phyloP scores from a whole-genome alignment of 2,797 vertebrate genomes.

The Acipenser ruthenus region DNA sequence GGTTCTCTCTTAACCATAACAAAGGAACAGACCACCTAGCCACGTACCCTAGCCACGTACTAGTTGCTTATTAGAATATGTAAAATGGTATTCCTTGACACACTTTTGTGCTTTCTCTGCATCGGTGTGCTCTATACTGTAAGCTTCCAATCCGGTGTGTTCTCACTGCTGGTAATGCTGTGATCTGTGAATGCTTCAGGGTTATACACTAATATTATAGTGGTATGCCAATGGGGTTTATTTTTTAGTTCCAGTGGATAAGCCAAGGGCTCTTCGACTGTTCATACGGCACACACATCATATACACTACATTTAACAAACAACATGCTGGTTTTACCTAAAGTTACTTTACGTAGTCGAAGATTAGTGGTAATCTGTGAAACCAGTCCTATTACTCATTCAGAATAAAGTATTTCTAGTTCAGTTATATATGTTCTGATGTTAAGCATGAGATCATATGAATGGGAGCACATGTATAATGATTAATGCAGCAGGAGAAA shows the following conservation, averaged over 20 bases:
- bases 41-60: too few relatives aligned
- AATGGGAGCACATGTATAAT: constrained; percentile 31
- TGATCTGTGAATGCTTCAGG: too few relatives aligned
- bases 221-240: constrained; percentile 15
- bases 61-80: too few relatives aligned
- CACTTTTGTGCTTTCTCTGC: too few relatives aligned
- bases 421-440: not conserved
- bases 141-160: too few relatives aligned
- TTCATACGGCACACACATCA: constrained; percentile 27
- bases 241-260: constrained; percentile 5
- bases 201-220: constrained; percentile 20
- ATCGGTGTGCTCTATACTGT: too few relatives aligned
- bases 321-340: constrained; percentile 17
- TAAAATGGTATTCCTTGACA: too few relatives aligned
- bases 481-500: constrained; percentile 23
- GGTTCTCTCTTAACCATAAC: too few relatives aligned
- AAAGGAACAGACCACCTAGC: too few relatives aligned
- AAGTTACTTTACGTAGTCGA: constrained; percentile 11
- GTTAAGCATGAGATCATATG: constrained; percentile 30
- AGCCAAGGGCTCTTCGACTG: constrained; percentile 27
- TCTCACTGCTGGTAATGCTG: too few relatives aligned
- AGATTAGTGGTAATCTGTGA: not conserved
- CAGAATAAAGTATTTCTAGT: too few relatives aligned
- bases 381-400: not conserved
- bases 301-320: constrained; percentile 27